These are phyloP conservation scores for Pseudomyrmex gracilis DNA, from an alignment of 1,140 invertebrate species.

Conservation along the genomic window DNA sequence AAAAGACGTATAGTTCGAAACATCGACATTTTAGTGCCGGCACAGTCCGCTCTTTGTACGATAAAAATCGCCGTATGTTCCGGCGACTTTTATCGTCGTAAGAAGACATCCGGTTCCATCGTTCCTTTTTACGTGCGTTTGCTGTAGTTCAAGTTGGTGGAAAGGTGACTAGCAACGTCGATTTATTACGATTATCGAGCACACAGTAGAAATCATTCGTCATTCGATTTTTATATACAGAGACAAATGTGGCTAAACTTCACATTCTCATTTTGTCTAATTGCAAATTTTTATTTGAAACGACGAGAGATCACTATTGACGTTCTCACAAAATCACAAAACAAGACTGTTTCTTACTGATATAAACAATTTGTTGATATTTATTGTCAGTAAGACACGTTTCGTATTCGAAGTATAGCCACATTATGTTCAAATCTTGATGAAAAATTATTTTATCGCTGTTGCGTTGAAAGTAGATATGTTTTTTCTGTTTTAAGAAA, in stretches of 20 bases:
- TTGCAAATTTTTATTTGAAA: not conserved
- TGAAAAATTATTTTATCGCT: slow-evolving; percentile 2
- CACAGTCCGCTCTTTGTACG: not conserved
- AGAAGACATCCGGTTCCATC: slow-evolving; percentile 27
- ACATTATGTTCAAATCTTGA: slow-evolving; percentile 3
- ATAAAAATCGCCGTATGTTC: slow-evolving; percentile 32
- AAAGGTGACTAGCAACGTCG: slow-evolving; percentile 56
- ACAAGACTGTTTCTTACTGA: not conserved
- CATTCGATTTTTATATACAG: slow-evolving; percentile 6
- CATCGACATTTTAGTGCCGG: slow-evolving; percentile 51
- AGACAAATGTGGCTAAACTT: slow-evolving; percentile 4
- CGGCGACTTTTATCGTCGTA: slow-evolving; percentile 32
- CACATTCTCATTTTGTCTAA: not conserved
- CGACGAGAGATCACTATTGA: not conserved
- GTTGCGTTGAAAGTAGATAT: not conserved
- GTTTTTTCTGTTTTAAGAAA: not conserved
- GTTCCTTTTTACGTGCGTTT: slow-evolving; percentile 64
- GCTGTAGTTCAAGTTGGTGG: slow-evolving; percentile 76
- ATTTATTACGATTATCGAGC: slow-evolving; percentile 28
- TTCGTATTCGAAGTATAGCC: not conserved
- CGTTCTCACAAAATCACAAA: slow-evolving; percentile 6
- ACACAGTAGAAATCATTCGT: not conserved
- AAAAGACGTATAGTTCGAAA: slow-evolving; percentile 37
- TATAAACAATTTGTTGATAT: not conserved
- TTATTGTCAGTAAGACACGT: not conserved